Evolutionary conservation across 2,797 vertebrate species (phyloP), one percentile per base, ranked within the genome.

Genomic region (Chelidonichthys spinosus): DNA sequence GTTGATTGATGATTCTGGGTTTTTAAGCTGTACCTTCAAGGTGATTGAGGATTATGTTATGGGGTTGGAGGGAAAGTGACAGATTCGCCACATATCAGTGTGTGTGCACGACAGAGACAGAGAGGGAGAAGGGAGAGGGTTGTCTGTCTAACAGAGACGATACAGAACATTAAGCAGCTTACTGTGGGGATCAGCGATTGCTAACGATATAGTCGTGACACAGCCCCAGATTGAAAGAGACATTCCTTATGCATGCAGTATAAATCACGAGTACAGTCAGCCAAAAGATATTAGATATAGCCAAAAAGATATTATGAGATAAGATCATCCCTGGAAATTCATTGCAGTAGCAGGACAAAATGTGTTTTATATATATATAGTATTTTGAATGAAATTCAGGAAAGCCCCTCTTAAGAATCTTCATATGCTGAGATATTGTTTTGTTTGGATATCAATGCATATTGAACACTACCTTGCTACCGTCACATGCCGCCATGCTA

Each of bases 111-210:
- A n/a, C n/a, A 36, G 11, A 54, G 40, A 63, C 4, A 1, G 39
- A 39, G 14, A 47, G 36, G 15, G 33, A 36, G 44, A 52, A 39
- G 64, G 18, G 33, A 64, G 18, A 77, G 49, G 70, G 76, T 69
- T 44, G 59, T 67, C 52, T 52, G 25, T 84, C 37, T 74, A 76
- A 76, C 72, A 61, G 63, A 84, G 80, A 89, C 76, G 79, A 85
- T 76, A 85, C 77, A 82, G 77, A 85, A 74, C 87, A 89, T 90
- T 91, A 90, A 89, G 87, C 85, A 58, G 84, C 83, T 90, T 82
- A 78, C 55, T 4, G 63, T 68, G 43, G 52, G 79, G 79, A 80
- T 85, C 79, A 90, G 81, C 9, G 63, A 89, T 83, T 66, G 44
- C 84, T 81, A 85, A 86, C 58, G 62, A 78, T 71, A 68, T 39